Conservation (phyloP, 2,113 vertebrate genomes). For the Kryptolebias marmoratus region DNA sequence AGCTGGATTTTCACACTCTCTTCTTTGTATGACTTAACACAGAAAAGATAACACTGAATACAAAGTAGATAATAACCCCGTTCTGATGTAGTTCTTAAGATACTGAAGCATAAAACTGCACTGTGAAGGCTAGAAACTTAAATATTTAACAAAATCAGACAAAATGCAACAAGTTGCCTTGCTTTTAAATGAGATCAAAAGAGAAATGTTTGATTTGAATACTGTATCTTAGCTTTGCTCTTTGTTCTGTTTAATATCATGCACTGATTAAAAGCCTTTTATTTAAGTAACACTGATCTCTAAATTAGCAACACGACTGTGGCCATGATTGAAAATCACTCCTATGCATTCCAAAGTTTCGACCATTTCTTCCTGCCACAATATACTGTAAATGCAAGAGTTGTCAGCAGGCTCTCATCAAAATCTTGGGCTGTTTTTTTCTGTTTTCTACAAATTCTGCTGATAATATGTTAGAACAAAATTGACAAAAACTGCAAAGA, state of each 20-base stretch:
- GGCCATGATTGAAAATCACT: background rate
- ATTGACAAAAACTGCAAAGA: too few relatives aligned
- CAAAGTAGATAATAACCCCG: constrained; percentile 35
- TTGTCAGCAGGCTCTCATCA: too few relatives aligned
- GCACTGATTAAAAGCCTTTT: constrained; percentile 2
- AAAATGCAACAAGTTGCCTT: constrained; percentile 25
- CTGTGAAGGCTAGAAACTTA: constrained; percentile 31
- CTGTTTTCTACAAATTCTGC: too few relatives aligned
- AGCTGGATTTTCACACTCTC: constrained; percentile 3
- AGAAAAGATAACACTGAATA: constrained; percentile 43
- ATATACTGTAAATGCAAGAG: too few relatives aligned
- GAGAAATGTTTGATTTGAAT: constrained; percentile 1
- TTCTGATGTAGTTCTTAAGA: constrained; percentile 36
- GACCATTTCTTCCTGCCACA: too few relatives aligned
- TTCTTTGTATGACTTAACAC: constrained; percentile 17
- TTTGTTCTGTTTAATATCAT: background rate
- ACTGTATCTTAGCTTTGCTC: background rate
- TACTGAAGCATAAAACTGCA: constrained; percentile 31
- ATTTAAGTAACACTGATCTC: background rate
- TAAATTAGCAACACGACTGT: background rate
- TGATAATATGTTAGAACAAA: too few relatives aligned
- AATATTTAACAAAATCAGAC: constrained; percentile 47
- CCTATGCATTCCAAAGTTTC: too few relatives aligned
- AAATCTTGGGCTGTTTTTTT: too few relatives aligned
- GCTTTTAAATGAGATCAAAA: constrained; percentile 20